Conservation (phyloP, 2,888 invertebrate species). For the Nipponacmea schrenckii region DNA sequence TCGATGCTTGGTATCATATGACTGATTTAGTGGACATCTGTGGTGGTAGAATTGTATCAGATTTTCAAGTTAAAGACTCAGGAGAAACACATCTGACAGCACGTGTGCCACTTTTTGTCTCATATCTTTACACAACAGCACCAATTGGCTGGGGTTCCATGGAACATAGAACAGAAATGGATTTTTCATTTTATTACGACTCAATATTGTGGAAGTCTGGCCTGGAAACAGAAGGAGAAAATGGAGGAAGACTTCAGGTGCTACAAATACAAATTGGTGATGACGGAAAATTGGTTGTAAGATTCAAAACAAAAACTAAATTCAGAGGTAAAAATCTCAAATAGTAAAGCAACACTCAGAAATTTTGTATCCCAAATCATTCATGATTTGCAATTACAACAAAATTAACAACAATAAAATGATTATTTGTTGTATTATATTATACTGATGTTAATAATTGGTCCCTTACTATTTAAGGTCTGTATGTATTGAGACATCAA, state of each 20-base stretch:
- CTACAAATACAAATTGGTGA: slow-evolving; percentile 61
- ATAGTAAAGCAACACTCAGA: not conserved
- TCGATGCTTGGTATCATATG: slow-evolving; percentile 69
- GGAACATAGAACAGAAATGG: slow-evolving; percentile 69
- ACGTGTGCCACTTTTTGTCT: slow-evolving; percentile 67
- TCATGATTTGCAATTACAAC: not conserved
- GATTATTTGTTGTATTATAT: no score
- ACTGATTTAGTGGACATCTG: slow-evolving; percentile 68
- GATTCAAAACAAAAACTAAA: slow-evolving; percentile 67
- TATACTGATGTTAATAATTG: no score
- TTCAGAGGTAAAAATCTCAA: slow-evolving; percentile 62
- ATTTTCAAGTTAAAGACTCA: slow-evolving; percentile 59
- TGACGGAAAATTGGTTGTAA: slow-evolving; percentile 66
- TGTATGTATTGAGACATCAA: slow-evolving; percentile 64
- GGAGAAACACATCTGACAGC: slow-evolving; percentile 66
- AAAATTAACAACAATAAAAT: no score
- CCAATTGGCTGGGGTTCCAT: slow-evolving; percentile 68
- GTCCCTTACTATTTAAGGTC: slow-evolving; percentile 45
- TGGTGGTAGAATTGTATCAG: slow-evolving; percentile 67
- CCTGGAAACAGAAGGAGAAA: slow-evolving; percentile 58
- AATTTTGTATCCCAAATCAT: not conserved
- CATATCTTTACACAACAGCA: slow-evolving; percentile 66
- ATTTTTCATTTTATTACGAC: slow-evolving; percentile 68
- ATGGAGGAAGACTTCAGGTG: slow-evolving; percentile 58
- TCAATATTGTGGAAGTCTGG: slow-evolving; percentile 66